Percentiles rank a stretch among this genome's conserved stretches.
phyloP scores from a whole-genome alignment of 2,797 vertebrate genomes.

The Myioborus melanocephalus region DNA sequence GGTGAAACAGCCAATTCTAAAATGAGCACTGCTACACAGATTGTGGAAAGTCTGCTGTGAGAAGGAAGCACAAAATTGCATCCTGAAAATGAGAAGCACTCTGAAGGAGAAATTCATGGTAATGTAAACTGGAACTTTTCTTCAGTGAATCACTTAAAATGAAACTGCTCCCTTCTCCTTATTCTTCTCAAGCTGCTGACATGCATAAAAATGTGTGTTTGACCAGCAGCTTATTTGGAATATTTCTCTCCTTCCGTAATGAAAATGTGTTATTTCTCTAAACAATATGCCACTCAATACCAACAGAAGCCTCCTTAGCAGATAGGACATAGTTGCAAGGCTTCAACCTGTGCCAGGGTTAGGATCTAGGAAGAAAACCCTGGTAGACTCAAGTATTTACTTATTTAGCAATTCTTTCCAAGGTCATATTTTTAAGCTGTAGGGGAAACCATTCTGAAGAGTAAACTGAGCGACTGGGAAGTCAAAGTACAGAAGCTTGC shows the following conservation, averaged over 20 bases:
- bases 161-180: slow-evolving; percentile 11
- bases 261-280: slow-evolving; percentile 55
- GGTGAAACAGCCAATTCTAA: slow-evolving; percentile 15
- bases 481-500: slow-evolving; percentile 55
- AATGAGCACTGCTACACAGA: background rate
- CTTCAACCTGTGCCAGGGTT: slow-evolving; percentile 6
- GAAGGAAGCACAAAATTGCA: slow-evolving; percentile 47
- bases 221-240: slow-evolving; percentile 44
- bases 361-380: slow-evolving; percentile 36
- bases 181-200: slow-evolving; percentile 38
- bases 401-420: slow-evolving; percentile 65
- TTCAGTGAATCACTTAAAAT: slow-evolving; percentile 28
- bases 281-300: slow-evolving; percentile 55
- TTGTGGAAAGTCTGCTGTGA: background rate
- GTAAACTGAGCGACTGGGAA: slow-evolving; percentile 45
- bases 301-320: slow-evolving; percentile 25
- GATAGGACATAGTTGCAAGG: slow-evolving; percentile 28
- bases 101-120: slow-evolving; percentile 17
- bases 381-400: slow-evolving; percentile 43
- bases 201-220: background rate
- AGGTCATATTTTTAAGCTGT: slow-evolving; percentile 49
- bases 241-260: background rate
- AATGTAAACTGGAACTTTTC: slow-evolving; percentile 38
- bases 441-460: slow-evolving; percentile 58
- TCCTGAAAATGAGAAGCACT: slow-evolving; percentile 48